A percentile compares a stretch with the other conserved stretches of the same genome.
Conservation (phyloP, 1,140 invertebrate genomes). For the Drosophila ohnishii region DNA sequence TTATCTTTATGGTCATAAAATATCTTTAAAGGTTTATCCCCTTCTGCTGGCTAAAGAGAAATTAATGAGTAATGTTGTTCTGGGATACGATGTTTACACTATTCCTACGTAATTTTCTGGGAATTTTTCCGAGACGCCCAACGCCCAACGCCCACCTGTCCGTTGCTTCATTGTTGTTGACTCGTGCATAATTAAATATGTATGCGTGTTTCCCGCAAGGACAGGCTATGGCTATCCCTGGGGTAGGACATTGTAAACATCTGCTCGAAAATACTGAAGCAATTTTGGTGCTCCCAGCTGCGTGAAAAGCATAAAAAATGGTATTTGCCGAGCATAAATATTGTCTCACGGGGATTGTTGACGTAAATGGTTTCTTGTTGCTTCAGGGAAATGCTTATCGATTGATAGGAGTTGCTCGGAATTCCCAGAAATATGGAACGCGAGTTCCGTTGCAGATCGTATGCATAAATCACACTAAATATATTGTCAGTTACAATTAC, state of each 20-base stretch:
- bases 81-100: background rate
- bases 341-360: conserved; percentile 13
- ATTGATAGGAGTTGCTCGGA: background rate
- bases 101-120: background rate
- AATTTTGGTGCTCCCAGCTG: conserved; percentile 39
- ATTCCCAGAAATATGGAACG: background rate
- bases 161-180: conserved; percentile 12
- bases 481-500: conserved; percentile 11
- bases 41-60: background rate
- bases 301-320: conserved; percentile 12
- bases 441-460: background rate
- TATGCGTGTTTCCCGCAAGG: conserved; percentile 19
- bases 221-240: conserved; percentile 12
- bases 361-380: conserved; percentile 4
- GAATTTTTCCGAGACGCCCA: background rate
- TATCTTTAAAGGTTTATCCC: background rate
- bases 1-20: background rate
- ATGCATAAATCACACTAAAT: conserved; percentile 15
- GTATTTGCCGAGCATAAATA: conserved; percentile 17
- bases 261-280: conserved; percentile 19
- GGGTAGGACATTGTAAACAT: conserved; percentile 39
- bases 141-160: conserved; percentile 13
- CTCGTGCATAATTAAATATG: conserved; percentile 32
- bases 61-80: background rate
- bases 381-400: conserved; percentile 7